A percentile compares a stretch with the other conserved stretches of the same genome.
Conservation (phyloP, 1,140 invertebrate genomes). For the Chironomus tepperi region DNA sequence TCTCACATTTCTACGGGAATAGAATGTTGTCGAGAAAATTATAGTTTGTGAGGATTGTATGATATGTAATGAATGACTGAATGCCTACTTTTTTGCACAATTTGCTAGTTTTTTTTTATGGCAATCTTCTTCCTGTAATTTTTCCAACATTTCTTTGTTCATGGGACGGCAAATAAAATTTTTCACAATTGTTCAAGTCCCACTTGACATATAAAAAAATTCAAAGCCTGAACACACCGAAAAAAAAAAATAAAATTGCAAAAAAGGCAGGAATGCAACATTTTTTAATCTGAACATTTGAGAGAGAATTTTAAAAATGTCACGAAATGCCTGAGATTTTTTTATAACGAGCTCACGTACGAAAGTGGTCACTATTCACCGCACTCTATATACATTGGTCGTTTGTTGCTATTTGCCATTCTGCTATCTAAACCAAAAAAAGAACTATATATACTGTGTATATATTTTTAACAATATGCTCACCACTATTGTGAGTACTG, state of each 20-base stretch:
- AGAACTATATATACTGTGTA: background rate
- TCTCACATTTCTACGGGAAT: background rate
- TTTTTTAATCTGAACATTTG: background rate
- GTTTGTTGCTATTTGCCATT: background rate
- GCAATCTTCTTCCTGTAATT: background rate
- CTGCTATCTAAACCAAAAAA: background rate
- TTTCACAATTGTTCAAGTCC: background rate
- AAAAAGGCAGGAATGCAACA: background rate
- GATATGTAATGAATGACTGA: constrained; percentile 7
- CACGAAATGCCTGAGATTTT: constrained; percentile 22
- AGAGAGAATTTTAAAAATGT: constrained; percentile 13
- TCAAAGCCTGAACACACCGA: background rate
- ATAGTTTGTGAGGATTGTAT: background rate
- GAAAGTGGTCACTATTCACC: constrained; percentile 15
- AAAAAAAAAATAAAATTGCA: background rate
- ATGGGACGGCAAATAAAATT: too few species aligned
- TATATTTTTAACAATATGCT: constrained; percentile 19
- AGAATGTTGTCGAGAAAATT: background rate
- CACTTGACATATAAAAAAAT: constrained; percentile 8
- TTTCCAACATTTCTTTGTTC: too few species aligned
- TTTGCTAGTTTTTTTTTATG: background rate
- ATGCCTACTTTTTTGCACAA: background rate
- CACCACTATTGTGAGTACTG: too few species aligned
- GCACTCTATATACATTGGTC: background rate
- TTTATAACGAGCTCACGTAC: constrained; percentile 17